Evolutionary conservation across 2,888 invertebrate species (phyloP), one percentile per base, ranked within the genome.

Genomic region (Osmoderma eremita): DNA sequence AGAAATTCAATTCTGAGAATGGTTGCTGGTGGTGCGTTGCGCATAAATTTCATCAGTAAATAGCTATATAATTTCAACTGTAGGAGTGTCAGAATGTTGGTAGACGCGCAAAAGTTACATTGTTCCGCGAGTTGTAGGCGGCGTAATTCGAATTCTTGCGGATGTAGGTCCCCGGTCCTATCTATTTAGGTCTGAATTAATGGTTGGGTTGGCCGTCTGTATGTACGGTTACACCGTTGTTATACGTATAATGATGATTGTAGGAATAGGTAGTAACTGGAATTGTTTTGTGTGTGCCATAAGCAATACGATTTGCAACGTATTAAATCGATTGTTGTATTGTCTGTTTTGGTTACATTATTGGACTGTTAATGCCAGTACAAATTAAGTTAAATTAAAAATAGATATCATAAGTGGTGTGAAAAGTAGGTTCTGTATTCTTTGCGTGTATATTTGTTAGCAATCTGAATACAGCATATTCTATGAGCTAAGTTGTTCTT

Each of bases 141-240:
- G 24, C 58, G 24, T 58, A 45, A 58, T 58, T 45, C 58, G 45
- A 58, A 58, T 58, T 58, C 58, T 58, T 58, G 45, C 15, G 42
- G 42, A 30, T 30, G 24, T 58, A 58, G 45, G 30, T 58, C 45
- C 45, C 53, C 18, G 8, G 5, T 15, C 53, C 15, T 56, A 38
- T 39, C 54, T 18, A 39, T 58, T 45, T 45, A 18, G 24, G 13
- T 15, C 17, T 24, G 15, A 42, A 58, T 58, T 58, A 42, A 58
- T 58, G 24, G n/a, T n/a, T n/a, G n/a, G 18, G 15, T 58, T n/a
- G 45, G 15, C 1, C 45, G 45, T 15, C n/a, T 54, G 13, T 54
- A 17, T 45, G 45, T 30, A 17, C 22, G 5, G 22, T 42, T 45
- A 30, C 24, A 10, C 22, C 36, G 18, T 38, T 18, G 17, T 56